These are phyloP conservation scores for Porites lutea DNA, from an alignment of 64 coral and sea anemone species.

Conservation along the genomic window DNA sequence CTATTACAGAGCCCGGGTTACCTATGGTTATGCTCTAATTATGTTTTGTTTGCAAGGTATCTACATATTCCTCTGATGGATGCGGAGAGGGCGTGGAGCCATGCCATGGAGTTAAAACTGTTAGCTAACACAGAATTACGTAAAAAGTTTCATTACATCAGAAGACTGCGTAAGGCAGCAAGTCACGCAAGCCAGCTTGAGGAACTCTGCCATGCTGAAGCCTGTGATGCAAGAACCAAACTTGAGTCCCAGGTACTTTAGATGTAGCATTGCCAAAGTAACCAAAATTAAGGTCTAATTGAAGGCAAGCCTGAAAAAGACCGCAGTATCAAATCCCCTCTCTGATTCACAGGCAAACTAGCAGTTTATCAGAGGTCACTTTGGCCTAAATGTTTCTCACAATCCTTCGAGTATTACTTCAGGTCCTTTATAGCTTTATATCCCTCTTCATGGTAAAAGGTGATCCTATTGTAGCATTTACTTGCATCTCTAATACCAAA, in stretches of 20 bases:
- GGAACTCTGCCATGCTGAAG: slow-evolving; percentile 80
- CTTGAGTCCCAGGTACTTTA: slow-evolving; percentile 89
- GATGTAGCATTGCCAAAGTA: not conserved
- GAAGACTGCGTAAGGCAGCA: slow-evolving; percentile 91
- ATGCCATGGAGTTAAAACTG: slow-evolving; percentile 99
- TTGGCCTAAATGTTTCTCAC: no score
- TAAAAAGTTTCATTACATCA: slow-evolving; percentile 96
- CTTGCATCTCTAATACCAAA: no score
- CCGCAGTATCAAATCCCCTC: no score
- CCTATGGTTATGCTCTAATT: not conserved
- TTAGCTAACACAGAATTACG: slow-evolving; percentile 90
- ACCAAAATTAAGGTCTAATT: not conserved
- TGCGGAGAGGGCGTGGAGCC: slow-evolving; percentile 98
- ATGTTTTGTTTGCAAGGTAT: slow-evolving; percentile 68
- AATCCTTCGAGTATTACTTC: no score
- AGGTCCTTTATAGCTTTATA: no score
- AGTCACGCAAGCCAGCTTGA: slow-evolving; percentile 78
- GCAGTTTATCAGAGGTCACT: no score
- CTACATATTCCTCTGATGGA: slow-evolving; percentile 96
- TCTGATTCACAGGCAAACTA: no score
- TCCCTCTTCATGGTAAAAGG: no score
- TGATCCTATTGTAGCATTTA: no score
- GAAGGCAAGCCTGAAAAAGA: no score
- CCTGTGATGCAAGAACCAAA: slow-evolving; percentile 95
- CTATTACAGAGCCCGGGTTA: no score